These are phyloP conservation scores for Thera obeliscata DNA, from an alignment of 2,888 invertebrate genomes.

Conservation along the genomic window DNA sequence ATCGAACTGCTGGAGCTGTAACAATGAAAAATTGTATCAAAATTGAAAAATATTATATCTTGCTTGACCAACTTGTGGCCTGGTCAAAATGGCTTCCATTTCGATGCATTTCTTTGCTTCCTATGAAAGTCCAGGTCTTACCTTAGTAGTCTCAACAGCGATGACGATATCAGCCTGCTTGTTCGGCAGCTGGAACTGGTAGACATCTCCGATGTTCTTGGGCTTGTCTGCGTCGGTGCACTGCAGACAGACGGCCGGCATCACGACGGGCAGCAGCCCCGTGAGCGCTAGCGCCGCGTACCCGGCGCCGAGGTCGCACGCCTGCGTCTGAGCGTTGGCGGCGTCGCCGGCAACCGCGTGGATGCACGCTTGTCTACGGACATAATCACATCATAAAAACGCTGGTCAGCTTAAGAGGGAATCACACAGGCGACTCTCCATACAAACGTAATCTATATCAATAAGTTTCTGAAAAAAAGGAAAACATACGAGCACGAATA, in stretches of 20 bases:
- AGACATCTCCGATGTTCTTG: constrained; percentile 83
- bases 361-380: constrained; percentile 89
- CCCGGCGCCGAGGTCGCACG: constrained; percentile 87
- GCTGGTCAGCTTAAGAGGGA: too few species aligned
- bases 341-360: constrained; percentile 79
- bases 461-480: too few species aligned
- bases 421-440: too few species aligned
- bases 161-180: constrained; percentile 93
- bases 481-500: too few species aligned
- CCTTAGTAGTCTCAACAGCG: constrained; percentile 86
- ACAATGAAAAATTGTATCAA: too few species aligned
- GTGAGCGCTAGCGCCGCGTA: constrained; percentile 87
- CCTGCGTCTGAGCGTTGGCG: constrained; percentile 77
- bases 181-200: constrained; percentile 87
- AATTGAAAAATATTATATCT: too few species aligned
- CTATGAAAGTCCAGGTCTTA: constrained; percentile 28
- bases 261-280: constrained; percentile 82
- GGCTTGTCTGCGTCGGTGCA: constrained; percentile 77
- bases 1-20: not conserved
- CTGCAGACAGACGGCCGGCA: constrained; percentile 88
- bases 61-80: too few species aligned
- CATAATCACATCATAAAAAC: not conserved
- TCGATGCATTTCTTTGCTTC: too few species aligned
- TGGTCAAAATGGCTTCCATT: too few species aligned
- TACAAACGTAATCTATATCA: too few species aligned